Percentiles rank a stretch among this genome's conserved stretches.
Evolutionary conservation across 1,140 invertebrate genomes (phyloP).

Genomic region (Apis mellifera): Amel_HAv3.1 CM009945.2:1573501-1574000

Average conservation of each 20-base stretch:
- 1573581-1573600: conserved; percentile 67
- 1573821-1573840: background rate
- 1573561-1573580: conserved; percentile 71
- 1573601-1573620: conserved; percentile 67
- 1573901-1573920: conserved; percentile 46
- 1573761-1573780: conserved; percentile 48
- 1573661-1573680: conserved; percentile 66
- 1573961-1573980: conserved; percentile 47
- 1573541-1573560: conserved; percentile 74
- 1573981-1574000: conserved; percentile 38
- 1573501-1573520: conserved; percentile 33
- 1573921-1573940: conserved; percentile 47
- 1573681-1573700: conserved; percentile 29
- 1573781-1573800: conserved; percentile 50
- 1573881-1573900: conserved; percentile 23
- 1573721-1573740: conserved; percentile 56
- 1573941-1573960: conserved; percentile 41
- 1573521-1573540: conserved; percentile 55
- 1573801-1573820: conserved; percentile 36
- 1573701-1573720: conserved; percentile 61
- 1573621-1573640: conserved; percentile 58
- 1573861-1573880: conserved; percentile 13
- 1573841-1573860: conserved; percentile 16
- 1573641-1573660: conserved; percentile 48
- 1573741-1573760: conserved; percentile 44